Conservation (phyloP, 1,140 invertebrate species). For the Samia ricini region DNA sequence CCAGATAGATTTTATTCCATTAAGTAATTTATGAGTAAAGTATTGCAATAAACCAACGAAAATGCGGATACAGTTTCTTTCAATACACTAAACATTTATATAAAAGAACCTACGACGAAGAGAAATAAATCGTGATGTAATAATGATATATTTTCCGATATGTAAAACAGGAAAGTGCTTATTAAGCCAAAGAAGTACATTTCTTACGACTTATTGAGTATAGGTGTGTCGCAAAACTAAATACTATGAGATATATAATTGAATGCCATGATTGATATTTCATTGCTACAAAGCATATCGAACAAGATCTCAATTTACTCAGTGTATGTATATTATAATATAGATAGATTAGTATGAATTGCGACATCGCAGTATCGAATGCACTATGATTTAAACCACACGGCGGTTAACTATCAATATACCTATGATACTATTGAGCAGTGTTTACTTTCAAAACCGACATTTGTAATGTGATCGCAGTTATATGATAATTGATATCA, state of each 20-base stretch:
- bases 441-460: constrained; percentile 55
- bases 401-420: constrained; percentile 34
- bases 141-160: background rate
- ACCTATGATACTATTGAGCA: constrained; percentile 31
- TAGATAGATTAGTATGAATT: constrained; percentile 26
- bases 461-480: constrained; percentile 52
- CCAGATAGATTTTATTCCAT: no score
- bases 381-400: constrained; percentile 49
- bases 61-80: no score
- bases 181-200: background rate
- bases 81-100: no score
- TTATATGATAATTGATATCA: constrained; percentile 30
- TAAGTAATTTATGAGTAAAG: no score
- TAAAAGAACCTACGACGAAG: no score
- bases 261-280: constrained; percentile 3
- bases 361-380: constrained; percentile 44
- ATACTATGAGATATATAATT: constrained; percentile 9
- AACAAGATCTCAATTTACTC: constrained; percentile 27
- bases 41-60: no score
- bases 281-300: constrained; percentile 21
- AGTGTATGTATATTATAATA: constrained; percentile 1
- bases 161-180: background rate
- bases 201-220: background rate
- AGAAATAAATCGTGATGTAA: no score
- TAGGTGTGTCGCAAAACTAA: background rate